phyloP scores from a whole-genome alignment of 2,888 invertebrate species.

The Tetragonula carbonaria region DNA sequence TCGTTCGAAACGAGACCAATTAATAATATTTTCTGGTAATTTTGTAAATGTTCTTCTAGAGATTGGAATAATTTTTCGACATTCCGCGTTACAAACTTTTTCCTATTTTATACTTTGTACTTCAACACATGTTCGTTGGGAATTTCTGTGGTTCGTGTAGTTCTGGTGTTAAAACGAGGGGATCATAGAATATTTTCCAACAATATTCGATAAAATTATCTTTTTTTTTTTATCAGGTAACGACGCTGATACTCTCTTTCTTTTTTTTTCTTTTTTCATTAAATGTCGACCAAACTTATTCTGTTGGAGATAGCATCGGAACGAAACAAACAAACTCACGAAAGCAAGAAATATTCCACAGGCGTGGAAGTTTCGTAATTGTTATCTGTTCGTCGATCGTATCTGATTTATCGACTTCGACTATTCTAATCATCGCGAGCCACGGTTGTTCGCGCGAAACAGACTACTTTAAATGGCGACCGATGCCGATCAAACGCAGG shows the following conservation, averaged over 20 bases:
- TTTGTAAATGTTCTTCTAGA: too few relatives aligned
- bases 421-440: neutral
- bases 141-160: too few relatives aligned
- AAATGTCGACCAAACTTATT: neutral
- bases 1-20: too few relatives aligned
- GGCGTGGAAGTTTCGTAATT: slow-evolving; percentile 2
- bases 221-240: neutral
- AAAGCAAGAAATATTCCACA: neutral
- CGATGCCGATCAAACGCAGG: neutral
- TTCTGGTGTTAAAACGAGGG: too few relatives aligned
- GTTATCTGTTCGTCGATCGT: slow-evolving; percentile 4
- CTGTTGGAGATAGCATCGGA: neutral
- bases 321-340: neutral
- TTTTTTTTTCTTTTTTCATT: too few relatives aligned
- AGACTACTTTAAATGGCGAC: neutral
- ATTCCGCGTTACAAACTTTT: too few relatives aligned
- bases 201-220: neutral
- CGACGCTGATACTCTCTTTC: too few relatives aligned
- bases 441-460: neutral
- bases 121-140: too few relatives aligned
- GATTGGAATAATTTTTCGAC: too few relatives aligned
- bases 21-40: too few relatives aligned
- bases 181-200: neutral
- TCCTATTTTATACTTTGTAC: too few relatives aligned
- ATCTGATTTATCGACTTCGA: neutral